Evolutionary conservation across 1,140 invertebrate species (phyloP), one percentile per base, ranked within the genome.

Genomic region (Glossosoma conforme): DNA sequence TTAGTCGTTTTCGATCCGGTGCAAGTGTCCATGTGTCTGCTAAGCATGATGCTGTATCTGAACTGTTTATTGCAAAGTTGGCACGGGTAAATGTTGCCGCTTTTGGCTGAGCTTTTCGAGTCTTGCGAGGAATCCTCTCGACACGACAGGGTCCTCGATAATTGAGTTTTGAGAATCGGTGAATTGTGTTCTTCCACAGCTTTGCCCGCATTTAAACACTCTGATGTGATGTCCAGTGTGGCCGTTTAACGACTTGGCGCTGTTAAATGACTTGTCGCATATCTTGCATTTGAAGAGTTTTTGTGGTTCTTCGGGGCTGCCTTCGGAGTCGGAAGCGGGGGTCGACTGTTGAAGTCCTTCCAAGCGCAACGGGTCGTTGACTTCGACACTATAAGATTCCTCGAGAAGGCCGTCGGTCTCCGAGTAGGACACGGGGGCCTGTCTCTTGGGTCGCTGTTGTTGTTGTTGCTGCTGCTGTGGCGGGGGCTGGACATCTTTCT

Each of bases 1-100:
- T 33, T 32, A 10, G 20, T 20, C 2, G 42, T 10, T 35, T 36
- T 18, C 43, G 42, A 30, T 64, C 71, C 9, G 56, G 32, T 2
- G 66, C 67, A 13, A 50, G 19, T 46, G 1, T 17, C 8, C 2
- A 36, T 32, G 44, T 68, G 66, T 2, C 65, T 56, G 24, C 66
- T 66, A 30, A 68, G 46, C 65, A 68, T 66, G n/a, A 68, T 66
- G 38, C 72, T 71, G 32, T 70, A 60, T 47, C 72, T 74, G 42
- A 72, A 73, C 3, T 61, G 63, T 45, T 69, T 72, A 6, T 62
- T 65, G 46, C 72, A 75, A 48, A 64, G 66, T 0, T 67, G 62
- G 41, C 70, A 75, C 3, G 44, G 61, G 10, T 68, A 52, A 38
- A 66, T n/a, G n/a, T n/a, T n/a, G n/a, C n/a, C n/a, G n/a, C n/a